Conservation (phyloP, 2,888 invertebrate species). For the Sesia apiformis region DNA sequence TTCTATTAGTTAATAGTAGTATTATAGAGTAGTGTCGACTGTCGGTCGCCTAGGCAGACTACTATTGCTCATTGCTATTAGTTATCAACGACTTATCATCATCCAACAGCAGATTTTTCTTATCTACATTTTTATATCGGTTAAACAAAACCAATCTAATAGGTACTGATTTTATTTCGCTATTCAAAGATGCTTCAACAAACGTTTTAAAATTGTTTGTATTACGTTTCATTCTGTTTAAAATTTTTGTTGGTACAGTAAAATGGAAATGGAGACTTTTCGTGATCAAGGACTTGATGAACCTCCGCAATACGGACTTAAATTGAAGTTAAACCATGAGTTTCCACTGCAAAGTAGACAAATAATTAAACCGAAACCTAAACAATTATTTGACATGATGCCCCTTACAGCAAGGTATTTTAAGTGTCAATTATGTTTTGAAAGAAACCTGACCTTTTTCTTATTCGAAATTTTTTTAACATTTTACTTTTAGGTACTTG, state of each 20-base stretch:
- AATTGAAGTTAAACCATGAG: conserved; percentile 82
- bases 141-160: too few relatives aligned
- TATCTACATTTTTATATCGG: too few relatives aligned
- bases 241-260: not conserved
- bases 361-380: conserved; percentile 76
- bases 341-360: conserved; percentile 84
- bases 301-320: conserved; percentile 80
- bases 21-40: too few relatives aligned
- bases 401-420: conserved; percentile 77
- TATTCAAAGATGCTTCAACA: not conserved
- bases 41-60: too few relatives aligned
- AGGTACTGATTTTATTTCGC: too few relatives aligned
- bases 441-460: too few relatives aligned
- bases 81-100: too few relatives aligned
- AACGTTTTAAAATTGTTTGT: not conserved
- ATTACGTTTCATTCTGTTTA: not conserved
- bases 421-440: too few relatives aligned
- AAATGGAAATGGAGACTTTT: conserved; percentile 15
- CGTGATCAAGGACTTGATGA: conserved; percentile 27
- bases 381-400: conserved; percentile 81
- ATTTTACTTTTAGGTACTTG: conserved; percentile 76
- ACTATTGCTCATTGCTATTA: too few relatives aligned
- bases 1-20: too few relatives aligned
- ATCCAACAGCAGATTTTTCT: too few relatives aligned
- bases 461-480: not conserved